Evolutionary conservation across 2,113 vertebrate species (phyloP), one percentile per base, ranked within the genome.

Genomic region (Eublepharis macularius): DNA sequence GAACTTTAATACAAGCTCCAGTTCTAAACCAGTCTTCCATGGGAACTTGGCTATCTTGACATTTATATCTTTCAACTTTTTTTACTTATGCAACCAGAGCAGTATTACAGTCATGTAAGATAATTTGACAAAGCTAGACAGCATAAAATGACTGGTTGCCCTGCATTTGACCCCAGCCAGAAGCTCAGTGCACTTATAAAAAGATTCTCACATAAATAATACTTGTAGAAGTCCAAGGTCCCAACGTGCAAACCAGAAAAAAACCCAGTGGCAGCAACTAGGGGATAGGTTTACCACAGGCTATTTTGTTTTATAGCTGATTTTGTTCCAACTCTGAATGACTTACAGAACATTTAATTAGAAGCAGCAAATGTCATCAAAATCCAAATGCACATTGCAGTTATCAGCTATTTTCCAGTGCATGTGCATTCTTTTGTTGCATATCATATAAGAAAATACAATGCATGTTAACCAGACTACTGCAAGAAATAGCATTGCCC

Each of bases 11-110:
- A 92, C 87, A 92, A 95, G 89, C 77, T 87, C 90, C 92, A 90
- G 85, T 94, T 95, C 95, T 91, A 90, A 93, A 92, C 91, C 83
- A 94, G 89, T 92, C 93, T 95, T 95, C 94, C 90, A 86, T 93
- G 93, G 89, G 94, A 93, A 90, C 90, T 82, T 88, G 66, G 85
- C 93, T 93, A 94, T 94, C 92, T 95, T 91, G 93, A 95, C 95
- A 95, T 95, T 93, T 93, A 87, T 93, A 95, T 93, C 94, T 95
- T 94, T 92, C 83, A 87, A 93, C 92, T 90, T 93, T 92, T 95
- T 95, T 96, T 95, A 92, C 93, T 95, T 91, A 92, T 75, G 83
- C 93, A 96, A 95, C 92, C 93, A 34, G 86, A 92, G 87, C 92
- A 93, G 92, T 89, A 83, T 91, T 94, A 93, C 91, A 93, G 41